phyloP scores from a whole-genome alignment of 2,888 invertebrate species.

The Seira ritae region DNA sequence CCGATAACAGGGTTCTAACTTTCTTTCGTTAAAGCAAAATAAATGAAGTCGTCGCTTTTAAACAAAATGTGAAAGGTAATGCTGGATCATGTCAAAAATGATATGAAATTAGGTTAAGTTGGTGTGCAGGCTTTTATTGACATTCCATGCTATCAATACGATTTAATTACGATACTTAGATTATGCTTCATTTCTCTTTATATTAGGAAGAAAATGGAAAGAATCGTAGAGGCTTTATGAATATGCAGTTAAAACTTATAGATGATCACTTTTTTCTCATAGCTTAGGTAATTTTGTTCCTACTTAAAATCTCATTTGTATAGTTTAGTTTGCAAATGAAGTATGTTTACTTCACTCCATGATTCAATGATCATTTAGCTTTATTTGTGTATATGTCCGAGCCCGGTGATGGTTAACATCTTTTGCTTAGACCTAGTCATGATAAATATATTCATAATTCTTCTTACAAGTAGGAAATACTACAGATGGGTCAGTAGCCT shows the following conservation, averaged over 20 bases:
- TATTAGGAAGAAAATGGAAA: no score
- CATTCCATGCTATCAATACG: neutral
- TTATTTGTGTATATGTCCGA: neutral
- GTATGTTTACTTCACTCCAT: neutral
- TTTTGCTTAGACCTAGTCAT: neutral
- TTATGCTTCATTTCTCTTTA: neutral
- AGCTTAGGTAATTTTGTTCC: neutral
- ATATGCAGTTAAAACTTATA: neutral
- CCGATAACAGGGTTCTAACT: neutral
- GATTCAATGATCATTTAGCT: neutral
- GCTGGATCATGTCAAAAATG: neutral
- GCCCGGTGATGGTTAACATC: neutral
- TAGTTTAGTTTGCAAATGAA: neutral
- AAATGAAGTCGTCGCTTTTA: no score
- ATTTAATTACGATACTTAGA: neutral
- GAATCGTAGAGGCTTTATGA: neutral
- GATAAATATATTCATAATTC: no score
- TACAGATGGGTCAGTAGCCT: no score
- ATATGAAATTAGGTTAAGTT: neutral
- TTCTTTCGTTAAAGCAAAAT: neutral
- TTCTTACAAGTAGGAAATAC: no score
- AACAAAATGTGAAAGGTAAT: neutral
- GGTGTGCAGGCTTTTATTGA: neutral
- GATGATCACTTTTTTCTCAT: neutral
- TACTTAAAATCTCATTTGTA: no score